Evolutionary conservation across 35 echinoderm and acorn worm species (phyloP), one percentile per base, ranked within the genome.

Genomic region (Apostichopus californicus): DNA sequence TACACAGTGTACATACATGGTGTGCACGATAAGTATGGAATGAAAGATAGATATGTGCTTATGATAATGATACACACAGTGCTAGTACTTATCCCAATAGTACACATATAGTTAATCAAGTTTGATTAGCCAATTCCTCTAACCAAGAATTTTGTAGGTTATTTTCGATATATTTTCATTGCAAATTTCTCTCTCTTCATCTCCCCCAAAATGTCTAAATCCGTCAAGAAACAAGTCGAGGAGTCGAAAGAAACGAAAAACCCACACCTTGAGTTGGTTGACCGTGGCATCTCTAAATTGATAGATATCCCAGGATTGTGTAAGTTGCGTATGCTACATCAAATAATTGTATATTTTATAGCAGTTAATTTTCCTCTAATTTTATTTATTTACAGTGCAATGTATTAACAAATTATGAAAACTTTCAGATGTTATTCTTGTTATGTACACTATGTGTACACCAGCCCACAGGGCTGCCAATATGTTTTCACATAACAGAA

Each of bases 201-300:
- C 90, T 79, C 57, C 53, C 80, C 58, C 22, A 98, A 77, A 88
- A 98, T 98, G 96, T 95, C 96, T 90, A 98, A 98, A 98, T 98
- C 96, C 71, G 86, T 96, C 60, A 98, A 98, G 88, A 98, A 98
- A 80, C 96, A 98, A 92, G 94, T 98, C 18, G 96, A 98, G 54
- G 96, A 98, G 87, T 93, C 94, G 8, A 94, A 92, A 73, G 95
- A 94, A n/a, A 86, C 95, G 58, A 96, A 91, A 21, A 90, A 80
- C 46, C 92, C 90, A n/a, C 94, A 98, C 57, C 91, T 98, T 5
- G 94, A 96, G 78, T 90, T 98, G 91, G 90, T 88, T 24, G 96
- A 96, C 78, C 92, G 93, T 70, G 83, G 91, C 18, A 98, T 98
- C 78, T 80, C 78, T 18, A 98, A 96, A 80, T 91, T 98, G 20